Base-by-base conservation (phyloP, 2,113 vertebrate genomes). In the Gambusia holbrooki region DNA sequence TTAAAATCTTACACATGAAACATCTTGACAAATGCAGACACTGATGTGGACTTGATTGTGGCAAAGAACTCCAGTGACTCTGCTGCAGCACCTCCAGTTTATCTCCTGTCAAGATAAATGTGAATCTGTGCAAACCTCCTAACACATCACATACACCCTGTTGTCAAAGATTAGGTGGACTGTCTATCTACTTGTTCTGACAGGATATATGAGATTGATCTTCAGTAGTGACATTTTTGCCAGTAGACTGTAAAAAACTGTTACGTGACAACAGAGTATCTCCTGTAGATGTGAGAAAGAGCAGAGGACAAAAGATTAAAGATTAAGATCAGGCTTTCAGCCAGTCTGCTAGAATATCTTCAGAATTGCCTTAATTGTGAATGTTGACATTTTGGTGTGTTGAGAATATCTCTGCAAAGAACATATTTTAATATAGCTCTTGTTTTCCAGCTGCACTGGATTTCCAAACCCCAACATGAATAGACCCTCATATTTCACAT, bases 251-350 rank as follows among this genome's bases (percentile, higher is more conserved):
- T 89, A 87, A 90, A 58, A 87, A 71, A 61, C 80, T 69, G 68
- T 91, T 94, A 88, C 92, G 93, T 93, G 93, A 94, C 93, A 91
- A 73, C 81, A 58, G 79, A 83, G 66, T 78, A 83, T 88, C 86
- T 87, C 71, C 62, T 65, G 42, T 74, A 75, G 54, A 66, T 63
- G 63, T 48, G 62, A 75, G 66, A 69, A 45, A 40, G 66, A 83
- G 60, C 69, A 48, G 51, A 71, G 58, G 58, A 68, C 71, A 74
- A 76, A 79, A 51, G 63, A 66, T 54, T n/a, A 29, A n/a, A 85
- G 92, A 91, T 93, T 76, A 81, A 74, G 74, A 93, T 93, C 87
- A 86, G 82, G 74, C 76, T 63, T 58, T 45, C 69, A 33, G 66
- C 81, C 69, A 58, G 73, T 17, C 45, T 48, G 17, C 17, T n/a